These are phyloP conservation scores for Yasuhikotakia modesta DNA, from an alignment of 2,797 vertebrate genomes.

Conservation along the genomic window DNA sequence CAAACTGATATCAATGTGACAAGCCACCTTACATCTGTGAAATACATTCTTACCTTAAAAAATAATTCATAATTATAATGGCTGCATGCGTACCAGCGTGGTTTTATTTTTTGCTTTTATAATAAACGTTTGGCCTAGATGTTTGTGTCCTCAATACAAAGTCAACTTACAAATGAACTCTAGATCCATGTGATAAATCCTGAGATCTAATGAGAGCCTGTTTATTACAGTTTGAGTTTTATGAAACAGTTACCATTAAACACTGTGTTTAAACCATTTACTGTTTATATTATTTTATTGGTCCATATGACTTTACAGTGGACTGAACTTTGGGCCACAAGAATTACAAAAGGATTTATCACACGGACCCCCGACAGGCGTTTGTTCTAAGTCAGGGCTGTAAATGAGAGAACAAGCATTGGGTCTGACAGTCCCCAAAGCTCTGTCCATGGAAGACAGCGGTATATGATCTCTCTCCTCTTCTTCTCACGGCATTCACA, in stretches of 20 bases:
- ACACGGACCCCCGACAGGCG: conserved; percentile 12
- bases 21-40: too few species aligned
- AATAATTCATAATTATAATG: too few species aligned
- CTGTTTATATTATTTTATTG: background rate
- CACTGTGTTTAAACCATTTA: too few species aligned
- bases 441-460: conserved; percentile 25
- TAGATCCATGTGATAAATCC: background rate
- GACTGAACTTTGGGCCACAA: background rate
- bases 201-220: background rate
- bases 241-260: background rate
- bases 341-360: conserved; percentile 30
- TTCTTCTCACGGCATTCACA: conserved; percentile 22
- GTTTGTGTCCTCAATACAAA: too few species aligned
- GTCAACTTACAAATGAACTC: too few species aligned
- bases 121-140: too few species aligned
- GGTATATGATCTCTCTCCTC: conserved; percentile 22
- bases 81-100: too few species aligned
- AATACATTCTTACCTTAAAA: too few species aligned
- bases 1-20: too few species aligned
- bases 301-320: conserved; percentile 4
- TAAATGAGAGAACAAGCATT: conserved; percentile 37
- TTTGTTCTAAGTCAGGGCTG: conserved; percentile 13
- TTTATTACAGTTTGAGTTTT: background rate
- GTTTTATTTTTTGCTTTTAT: too few species aligned
- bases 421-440: conserved; percentile 31